A percentile compares a stretch with the other conserved stretches of the same genome.
Conservation (phyloP, 2,113 vertebrate genomes). For the Myrmecophaga tridactyla region DNA sequence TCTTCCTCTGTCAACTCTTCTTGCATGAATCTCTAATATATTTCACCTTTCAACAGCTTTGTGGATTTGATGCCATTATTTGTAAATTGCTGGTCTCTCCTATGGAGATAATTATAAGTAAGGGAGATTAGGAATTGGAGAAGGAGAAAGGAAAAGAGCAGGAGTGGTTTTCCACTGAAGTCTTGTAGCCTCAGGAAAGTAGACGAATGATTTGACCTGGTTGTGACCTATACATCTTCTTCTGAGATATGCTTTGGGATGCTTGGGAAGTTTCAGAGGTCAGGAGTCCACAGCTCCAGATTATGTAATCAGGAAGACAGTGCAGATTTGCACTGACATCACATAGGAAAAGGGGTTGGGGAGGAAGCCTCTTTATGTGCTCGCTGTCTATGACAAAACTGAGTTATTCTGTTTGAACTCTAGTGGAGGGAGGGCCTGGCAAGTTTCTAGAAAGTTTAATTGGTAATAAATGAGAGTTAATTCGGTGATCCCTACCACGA, state of each 20-base stretch:
- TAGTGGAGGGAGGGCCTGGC: conserved; percentile 13
- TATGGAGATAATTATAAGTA: not conserved
- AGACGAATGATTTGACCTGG: not conserved
- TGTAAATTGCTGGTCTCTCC: not conserved
- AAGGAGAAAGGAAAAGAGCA: not conserved
- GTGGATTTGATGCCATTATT: not conserved
- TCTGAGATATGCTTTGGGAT: not conserved
- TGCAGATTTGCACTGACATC: not conserved
- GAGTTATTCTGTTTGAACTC: conserved; percentile 43
- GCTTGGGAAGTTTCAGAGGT: accelerated
- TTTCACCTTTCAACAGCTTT: not conserved
- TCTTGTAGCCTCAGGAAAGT: not conserved
- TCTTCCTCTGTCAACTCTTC: not conserved
- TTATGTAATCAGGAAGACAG: not conserved
- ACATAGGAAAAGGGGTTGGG: not conserved
- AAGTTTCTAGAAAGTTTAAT: not conserved
- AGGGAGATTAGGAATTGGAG: not conserved
- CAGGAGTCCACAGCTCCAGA: not conserved
- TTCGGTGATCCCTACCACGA: conserved; percentile 41
- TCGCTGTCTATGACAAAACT: not conserved
- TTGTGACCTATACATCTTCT: not conserved
- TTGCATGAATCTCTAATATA: not conserved
- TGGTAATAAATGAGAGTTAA: conserved; percentile 62
- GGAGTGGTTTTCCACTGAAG: not conserved
- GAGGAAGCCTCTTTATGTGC: not conserved